A percentile compares a stretch with the other conserved stretches of the same genome.
Evolutionary conservation across 2,113 vertebrate genomes (phyloP).

Genomic region (Onychostruthus taczanowskii): DNA sequence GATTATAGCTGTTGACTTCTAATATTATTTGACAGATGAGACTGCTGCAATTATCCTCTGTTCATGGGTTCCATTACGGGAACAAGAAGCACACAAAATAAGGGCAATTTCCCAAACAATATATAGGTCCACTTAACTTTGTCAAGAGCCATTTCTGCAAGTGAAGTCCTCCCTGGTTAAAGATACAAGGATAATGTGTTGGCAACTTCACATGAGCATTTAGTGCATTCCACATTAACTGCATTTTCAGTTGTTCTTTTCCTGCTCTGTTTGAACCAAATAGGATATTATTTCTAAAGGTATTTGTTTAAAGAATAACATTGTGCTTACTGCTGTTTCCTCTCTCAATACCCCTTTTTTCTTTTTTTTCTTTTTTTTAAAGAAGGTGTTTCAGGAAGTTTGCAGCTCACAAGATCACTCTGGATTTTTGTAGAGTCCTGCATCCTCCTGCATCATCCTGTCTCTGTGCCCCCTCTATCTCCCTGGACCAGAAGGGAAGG

Average conservation of each 20-base stretch:
- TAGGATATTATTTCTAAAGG: slow-evolving; percentile 70
- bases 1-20: slow-evolving; percentile 90
- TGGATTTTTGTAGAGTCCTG: background rate
- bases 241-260: slow-evolving; percentile 66
- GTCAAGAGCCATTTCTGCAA: slow-evolving; percentile 87
- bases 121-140: slow-evolving; percentile 92
- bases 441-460: background rate
- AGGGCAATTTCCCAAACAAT: slow-evolving; percentile 94
- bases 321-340: slow-evolving; percentile 1
- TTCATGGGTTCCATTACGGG: slow-evolving; percentile 89
- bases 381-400: background rate
- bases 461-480: background rate
- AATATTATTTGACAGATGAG: slow-evolving; percentile 93
- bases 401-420: background rate
- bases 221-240: slow-evolving; percentile 59
- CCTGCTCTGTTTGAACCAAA: slow-evolving; percentile 67
- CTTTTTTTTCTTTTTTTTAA: background rate
- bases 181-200: slow-evolving; percentile 70
- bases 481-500: background rate
- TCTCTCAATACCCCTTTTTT: background rate
- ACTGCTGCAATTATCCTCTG: slow-evolving; percentile 89
- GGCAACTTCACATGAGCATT: slow-evolving; percentile 64
- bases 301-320: slow-evolving; percentile 59
- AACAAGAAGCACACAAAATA: slow-evolving; percentile 89
- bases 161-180: slow-evolving; percentile 75